Evolutionary conservation across 1,140 invertebrate genomes (phyloP), one percentile per base, ranked within the genome.

Genomic region (Diabrotica virgifera): DNA sequence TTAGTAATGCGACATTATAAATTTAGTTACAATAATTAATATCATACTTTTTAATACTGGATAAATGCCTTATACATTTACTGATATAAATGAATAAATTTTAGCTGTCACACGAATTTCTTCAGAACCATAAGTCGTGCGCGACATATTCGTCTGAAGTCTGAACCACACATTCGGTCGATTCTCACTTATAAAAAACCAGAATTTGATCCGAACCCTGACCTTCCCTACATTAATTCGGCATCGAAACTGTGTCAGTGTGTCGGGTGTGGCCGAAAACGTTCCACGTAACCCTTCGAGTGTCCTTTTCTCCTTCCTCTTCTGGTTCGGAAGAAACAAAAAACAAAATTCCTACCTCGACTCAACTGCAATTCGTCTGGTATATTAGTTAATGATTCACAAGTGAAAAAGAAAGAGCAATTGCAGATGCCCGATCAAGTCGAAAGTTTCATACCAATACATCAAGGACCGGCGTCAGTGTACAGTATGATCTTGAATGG

Each of bases 171-270:
- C 24, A 24, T 24, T 24, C 24, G 24, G 24, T 24, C 24, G 24
- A 24, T 24, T 24, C 4, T 24, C 24, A 24, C 24, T 24, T 24
- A 24, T 24, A 24, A 24, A 24, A 24, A 24, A 24, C 24, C 24
- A 24, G 24, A 24, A 24, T 24, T 24, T 24, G 24, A 54, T 14
- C 9, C 53, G 53, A 54, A 54, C 53, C 53, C 53, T 54, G 35
- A 54, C 53, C 53, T 54, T 54, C 35, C 53, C 53, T 24, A 24
- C 24, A 24, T 24, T 24, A 24, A 24, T 24, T 24, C 61, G 24
- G 12, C 52, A 37, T 36, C 63, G 52, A 64, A 71, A 69, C 63
- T 72, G 40, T 67, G 68, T 72, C 65, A 70, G 70, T 72, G 59
- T 71, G 70, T 64, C 66, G 68, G 14, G 59, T 60, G 59, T 12